Evolutionary conservation across 2,113 vertebrate species (phyloP).

Genomic region (Otus sunia): DNA sequence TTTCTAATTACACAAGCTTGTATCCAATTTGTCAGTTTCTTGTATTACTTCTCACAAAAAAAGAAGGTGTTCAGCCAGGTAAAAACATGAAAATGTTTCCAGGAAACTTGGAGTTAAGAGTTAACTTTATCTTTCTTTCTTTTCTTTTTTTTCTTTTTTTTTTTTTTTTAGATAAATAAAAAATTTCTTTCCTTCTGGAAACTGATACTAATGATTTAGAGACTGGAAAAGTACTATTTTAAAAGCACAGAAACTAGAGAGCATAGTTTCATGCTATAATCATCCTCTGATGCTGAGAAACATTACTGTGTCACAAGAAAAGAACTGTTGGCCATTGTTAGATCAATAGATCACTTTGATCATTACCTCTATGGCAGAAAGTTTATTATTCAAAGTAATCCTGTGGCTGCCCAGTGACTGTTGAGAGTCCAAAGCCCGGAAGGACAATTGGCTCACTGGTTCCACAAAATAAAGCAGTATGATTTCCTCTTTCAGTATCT

Average conservation of each 20-base stretch:
- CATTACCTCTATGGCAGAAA: not conserved
- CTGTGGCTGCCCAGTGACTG: not conserved
- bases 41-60: not conserved
- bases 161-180: too few relatives aligned
- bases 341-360: not conserved
- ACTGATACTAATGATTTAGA: not conserved
- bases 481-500: not conserved
- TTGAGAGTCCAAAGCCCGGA: not conserved
- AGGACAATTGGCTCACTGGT: not conserved
- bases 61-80: not conserved
- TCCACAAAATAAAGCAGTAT: not conserved
- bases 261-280: not conserved
- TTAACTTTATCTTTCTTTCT: not conserved
- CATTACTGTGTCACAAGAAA: not conserved
- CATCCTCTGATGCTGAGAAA: not conserved
- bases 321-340: not conserved
- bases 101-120: not conserved
- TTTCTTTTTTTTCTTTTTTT: too few relatives aligned
- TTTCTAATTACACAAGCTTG: not conserved
- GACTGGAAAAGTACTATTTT: not conserved
- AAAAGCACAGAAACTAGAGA: not conserved
- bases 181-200: not conserved
- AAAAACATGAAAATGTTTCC: not conserved
- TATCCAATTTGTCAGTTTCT: not conserved
- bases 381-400: constrained; percentile 33